Percentiles rank a stretch among this genome's conserved stretches.
Evolutionary conservation across 2,797 vertebrate genomes (phyloP).

Genomic region (Anniella stebbinsi): DNA sequence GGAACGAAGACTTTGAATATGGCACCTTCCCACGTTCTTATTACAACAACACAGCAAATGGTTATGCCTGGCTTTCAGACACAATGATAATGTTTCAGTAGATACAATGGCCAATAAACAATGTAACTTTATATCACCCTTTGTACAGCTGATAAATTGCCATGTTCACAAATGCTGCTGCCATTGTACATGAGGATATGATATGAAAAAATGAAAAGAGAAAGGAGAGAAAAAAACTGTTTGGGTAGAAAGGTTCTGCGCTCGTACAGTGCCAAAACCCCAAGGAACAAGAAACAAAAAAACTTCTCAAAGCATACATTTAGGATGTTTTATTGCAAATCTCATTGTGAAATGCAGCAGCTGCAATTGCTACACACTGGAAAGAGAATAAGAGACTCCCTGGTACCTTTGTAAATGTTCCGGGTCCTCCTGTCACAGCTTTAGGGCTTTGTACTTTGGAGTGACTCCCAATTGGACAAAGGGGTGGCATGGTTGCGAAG

Average conservation of each 20-base stretch:
- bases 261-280: background rate
- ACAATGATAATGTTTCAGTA: background rate
- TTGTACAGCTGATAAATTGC: background rate
- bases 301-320: background rate
- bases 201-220: slow-evolving; percentile 4
- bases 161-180: slow-evolving; percentile 24
- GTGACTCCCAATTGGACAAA: slow-evolving; percentile 87
- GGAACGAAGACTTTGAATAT: too few species aligned
- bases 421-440: slow-evolving; percentile 82
- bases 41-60: background rate
- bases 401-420: slow-evolving; percentile 85
- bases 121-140: background rate
- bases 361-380: background rate
- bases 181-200: background rate
- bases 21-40: background rate
- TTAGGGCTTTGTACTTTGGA: slow-evolving; percentile 85
- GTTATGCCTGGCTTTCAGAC: background rate
- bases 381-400: slow-evolving; percentile 27
- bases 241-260: background rate
- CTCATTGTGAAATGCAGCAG: background rate
- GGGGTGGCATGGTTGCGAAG: slow-evolving; percentile 86
- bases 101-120: background rate
- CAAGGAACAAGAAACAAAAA: slow-evolving; percentile 26
- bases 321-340: background rate
- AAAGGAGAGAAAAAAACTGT: background rate